Evolutionary conservation across 2,888 invertebrate species (phyloP).

Genomic region (Erpobdella octoculata): DNA sequence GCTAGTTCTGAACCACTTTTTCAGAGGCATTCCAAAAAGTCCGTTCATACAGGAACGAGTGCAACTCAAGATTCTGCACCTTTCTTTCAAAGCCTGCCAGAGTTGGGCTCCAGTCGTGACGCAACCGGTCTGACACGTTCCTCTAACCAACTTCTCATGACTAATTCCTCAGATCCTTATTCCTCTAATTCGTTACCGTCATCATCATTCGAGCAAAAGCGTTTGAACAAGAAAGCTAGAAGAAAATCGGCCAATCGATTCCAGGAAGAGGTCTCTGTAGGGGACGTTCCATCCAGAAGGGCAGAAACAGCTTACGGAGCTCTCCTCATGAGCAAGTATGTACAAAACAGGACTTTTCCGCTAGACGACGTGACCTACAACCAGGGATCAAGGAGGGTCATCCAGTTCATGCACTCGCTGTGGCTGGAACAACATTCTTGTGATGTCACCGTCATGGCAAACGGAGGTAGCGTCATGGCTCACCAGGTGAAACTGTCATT

Average conservation of each 20-base stretch:
- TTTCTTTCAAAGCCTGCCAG: no score
- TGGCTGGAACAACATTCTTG: constrained; percentile 31
- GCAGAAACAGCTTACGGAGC: no score
- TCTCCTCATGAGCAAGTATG: constrained; percentile 22
- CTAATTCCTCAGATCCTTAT: not conserved
- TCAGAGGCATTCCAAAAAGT: not conserved
- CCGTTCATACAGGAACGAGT: no score
- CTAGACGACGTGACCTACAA: constrained; percentile 28
- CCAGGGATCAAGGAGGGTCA: constrained; percentile 25
- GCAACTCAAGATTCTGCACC: no score
- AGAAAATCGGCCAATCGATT: no score
- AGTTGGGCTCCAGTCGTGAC: no score
- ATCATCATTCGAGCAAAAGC: not conserved
- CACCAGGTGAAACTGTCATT: constrained; percentile 12
- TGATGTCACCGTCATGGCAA: constrained; percentile 25
- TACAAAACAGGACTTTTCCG: constrained; percentile 3
- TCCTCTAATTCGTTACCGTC: not conserved
- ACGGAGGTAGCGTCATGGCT: constrained; percentile 28
- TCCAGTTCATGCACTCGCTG: constrained; percentile 26
- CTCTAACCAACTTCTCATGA: not conserved
- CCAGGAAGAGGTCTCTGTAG: no score
- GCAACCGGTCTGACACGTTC: no score
- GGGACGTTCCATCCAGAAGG: no score
- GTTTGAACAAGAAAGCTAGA: not conserved
- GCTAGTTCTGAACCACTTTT: not conserved